A percentile compares a stretch with the other conserved stretches of the same genome.
Conservation (phyloP, 2,888 invertebrate species). For the Cancer borealis region DNA sequence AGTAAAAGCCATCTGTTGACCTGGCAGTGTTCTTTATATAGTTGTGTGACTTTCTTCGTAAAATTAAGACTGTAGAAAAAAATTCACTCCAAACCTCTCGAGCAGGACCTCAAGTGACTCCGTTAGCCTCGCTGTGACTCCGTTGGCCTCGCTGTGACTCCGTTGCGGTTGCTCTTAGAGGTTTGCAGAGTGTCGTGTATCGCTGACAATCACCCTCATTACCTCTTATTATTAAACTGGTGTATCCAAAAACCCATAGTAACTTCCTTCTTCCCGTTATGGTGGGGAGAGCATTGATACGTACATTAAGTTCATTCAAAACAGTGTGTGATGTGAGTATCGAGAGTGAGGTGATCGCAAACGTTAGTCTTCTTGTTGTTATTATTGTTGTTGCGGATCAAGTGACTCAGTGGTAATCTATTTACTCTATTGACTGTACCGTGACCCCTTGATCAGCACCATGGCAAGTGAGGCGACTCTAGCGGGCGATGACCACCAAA, state of each 20-base stretch:
- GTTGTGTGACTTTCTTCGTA: background rate
- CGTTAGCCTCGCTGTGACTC: background rate
- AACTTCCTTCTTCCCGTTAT: background rate
- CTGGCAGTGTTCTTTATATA: conserved; percentile 13
- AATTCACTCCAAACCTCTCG: background rate
- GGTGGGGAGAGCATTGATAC: background rate
- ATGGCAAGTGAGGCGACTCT: conserved; percentile 18
- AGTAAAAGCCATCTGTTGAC: conserved; percentile 21
- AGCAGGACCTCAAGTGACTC: background rate
- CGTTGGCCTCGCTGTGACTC: background rate
- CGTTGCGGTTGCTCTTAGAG: background rate
- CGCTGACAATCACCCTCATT: background rate
- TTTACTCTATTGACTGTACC: background rate
- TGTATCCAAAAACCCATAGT: background rate
- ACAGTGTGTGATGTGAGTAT: background rate
- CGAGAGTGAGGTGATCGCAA: background rate
- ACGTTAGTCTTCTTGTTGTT: background rate
- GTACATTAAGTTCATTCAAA: background rate
- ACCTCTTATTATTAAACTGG: background rate
- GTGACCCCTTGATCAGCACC: background rate
- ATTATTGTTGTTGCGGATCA: background rate
- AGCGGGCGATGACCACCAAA: background rate
- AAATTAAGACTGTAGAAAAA: conserved; percentile 22
- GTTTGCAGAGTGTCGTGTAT: background rate
- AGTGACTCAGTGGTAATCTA: background rate